Percentiles rank a stretch among this genome's conserved stretches.
Evolutionary conservation across 2,113 vertebrate genomes (phyloP).

Genomic region (Lichenostomus cassidix): DNA sequence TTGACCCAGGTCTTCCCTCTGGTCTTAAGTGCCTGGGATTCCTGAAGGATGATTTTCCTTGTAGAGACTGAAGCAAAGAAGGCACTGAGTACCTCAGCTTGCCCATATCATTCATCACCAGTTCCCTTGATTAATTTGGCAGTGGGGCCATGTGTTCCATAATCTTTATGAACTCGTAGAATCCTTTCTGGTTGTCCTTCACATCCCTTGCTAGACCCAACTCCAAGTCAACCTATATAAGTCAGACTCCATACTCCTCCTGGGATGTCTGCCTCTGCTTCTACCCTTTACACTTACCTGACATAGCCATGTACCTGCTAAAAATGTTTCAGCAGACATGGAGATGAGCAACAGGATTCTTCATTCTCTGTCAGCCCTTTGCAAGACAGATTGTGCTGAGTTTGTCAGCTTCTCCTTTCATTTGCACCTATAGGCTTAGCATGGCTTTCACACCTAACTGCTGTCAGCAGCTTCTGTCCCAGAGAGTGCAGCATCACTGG

Average conservation of each 20-base stretch:
- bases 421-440: background rate
- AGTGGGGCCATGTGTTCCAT: accelerated
- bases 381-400: background rate
- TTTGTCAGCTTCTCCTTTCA: background rate
- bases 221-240: background rate
- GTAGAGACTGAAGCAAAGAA: background rate
- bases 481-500: background rate
- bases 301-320: background rate
- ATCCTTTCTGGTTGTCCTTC: background rate
- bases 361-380: background rate
- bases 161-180: background rate
- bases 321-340: background rate
- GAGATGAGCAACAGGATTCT: background rate
- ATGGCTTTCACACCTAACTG: background rate
- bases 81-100: background rate
- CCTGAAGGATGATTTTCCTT: background rate
- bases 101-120: background rate
- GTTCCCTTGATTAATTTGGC: background rate
- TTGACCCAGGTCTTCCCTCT: background rate
- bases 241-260: background rate
- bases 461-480: background rate
- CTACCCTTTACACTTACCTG: background rate
- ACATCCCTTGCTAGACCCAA: background rate
- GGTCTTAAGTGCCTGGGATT: background rate
- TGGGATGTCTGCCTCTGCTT: background rate